Base-by-base conservation (phyloP, 2,888 invertebrate species). In the Chrysolina oricalcia region DNA sequence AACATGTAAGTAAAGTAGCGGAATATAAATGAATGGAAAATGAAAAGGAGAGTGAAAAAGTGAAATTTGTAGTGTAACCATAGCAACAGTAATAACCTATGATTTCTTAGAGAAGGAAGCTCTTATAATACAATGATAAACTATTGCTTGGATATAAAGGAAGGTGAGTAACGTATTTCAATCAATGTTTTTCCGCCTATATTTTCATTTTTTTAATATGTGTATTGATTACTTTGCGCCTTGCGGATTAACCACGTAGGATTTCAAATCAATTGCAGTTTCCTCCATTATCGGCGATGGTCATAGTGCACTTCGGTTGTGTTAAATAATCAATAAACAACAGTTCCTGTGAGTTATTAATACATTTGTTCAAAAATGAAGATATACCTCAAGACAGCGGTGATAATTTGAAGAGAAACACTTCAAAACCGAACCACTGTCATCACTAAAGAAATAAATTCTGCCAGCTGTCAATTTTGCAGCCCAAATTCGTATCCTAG, bases 401-500 rank as follows among this genome's bases (percentile, higher is more conserved):
- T 74, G 62, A 63, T 75, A 41, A 81, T 75, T 64, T 76, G 66
- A 80, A 69, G 63, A 72, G 59, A 70, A 62, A 19, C n/a, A 65
- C 19, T 11, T 13, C 46, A 53, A 63, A 70, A 67, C 64, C 21
- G 71, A 59, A 50, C 59, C 63, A 63, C 41, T 69, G 70, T 59
- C 62, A 56, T 65, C 66, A 72, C 27, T 59, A 64, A 68, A 73
- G 43, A 56, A 63, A 56, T 72, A 72, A 80, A 78, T 68, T 77
- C 70, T 76, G 82, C 78, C 85, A 87, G 84, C 88, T 89, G 88
- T 88, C 88, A 89, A 84, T 80, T 82, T 82, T 84, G 84, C 86
- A 86, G 86, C 86, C 82, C 85, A 86, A 83, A 86, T 83, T 84
- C 87, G 89, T 89, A 89, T 89, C 89, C 89, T 89, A 89, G 89